Evolutionary conservation across 2,113 vertebrate species (phyloP).

Genomic region (Microcebus jonahi): DNA sequence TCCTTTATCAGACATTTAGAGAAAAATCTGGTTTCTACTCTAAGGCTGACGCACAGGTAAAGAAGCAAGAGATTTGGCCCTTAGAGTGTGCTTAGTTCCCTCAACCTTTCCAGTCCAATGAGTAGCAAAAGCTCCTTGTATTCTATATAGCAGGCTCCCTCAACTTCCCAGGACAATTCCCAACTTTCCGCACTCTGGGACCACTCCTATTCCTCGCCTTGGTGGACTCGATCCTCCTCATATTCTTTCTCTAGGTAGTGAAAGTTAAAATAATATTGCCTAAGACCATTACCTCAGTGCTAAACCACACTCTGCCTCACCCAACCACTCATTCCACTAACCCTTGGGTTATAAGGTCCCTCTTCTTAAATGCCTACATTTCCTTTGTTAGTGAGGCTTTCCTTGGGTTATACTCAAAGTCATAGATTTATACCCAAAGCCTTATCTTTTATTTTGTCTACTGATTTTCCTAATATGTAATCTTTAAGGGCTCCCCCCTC

Average conservation of each 20-base stretch:
- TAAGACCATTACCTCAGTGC: not conserved
- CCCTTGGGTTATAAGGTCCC: not conserved
- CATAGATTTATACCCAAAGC: not conserved
- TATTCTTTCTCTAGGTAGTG: not conserved
- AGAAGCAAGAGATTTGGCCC: conserved; percentile 13
- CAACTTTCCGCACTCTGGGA: not conserved
- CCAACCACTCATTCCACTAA: not conserved
- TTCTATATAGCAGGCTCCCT: conserved; percentile 25
- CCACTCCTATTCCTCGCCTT: not conserved
- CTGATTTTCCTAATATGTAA: not conserved
- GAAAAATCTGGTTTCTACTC: conserved; percentile 14
- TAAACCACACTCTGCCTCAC: conserved; percentile 8
- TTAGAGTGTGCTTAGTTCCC: not conserved
- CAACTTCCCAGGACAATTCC: not conserved
- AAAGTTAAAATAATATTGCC: not conserved
- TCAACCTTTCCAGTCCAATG: not conserved
- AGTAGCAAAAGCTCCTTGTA: not conserved
- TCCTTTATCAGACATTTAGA: not conserved
- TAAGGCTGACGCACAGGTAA: conserved; percentile 9
- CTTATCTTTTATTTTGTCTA: conserved; percentile 26
- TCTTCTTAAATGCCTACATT: not conserved
- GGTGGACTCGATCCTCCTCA: not conserved
- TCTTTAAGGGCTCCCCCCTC: not conserved
- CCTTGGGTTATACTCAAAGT: not conserved
- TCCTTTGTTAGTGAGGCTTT: not conserved